Conservation (phyloP, 2,797 vertebrate genomes). For the Lophotriccus pileatus region DNA sequence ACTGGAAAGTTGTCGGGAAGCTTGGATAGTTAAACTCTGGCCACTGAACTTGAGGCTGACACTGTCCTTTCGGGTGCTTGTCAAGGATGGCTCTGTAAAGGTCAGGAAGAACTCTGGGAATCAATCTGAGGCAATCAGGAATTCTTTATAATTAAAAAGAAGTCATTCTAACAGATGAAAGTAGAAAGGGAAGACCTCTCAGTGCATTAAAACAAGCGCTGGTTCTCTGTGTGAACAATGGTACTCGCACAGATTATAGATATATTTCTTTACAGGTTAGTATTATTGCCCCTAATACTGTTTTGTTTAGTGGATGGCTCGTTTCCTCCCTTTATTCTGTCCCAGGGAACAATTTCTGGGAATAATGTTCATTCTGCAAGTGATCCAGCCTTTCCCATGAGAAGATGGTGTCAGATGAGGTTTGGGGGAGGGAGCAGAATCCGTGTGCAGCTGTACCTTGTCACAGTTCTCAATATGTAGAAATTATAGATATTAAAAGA, state of each 20-base stretch:
- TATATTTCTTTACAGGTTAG: background rate
- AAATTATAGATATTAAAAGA: background rate
- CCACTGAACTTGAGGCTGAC: background rate
- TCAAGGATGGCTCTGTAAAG: background rate
- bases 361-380: background rate
- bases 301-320: background rate
- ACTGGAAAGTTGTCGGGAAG: background rate
- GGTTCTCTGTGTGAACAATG: background rate
- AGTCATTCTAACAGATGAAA: background rate
- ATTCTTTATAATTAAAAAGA: background rate
- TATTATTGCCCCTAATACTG: background rate
- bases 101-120: background rate
- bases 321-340: background rate
- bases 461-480: background rate
- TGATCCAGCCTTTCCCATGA: background rate
- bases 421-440: background rate
- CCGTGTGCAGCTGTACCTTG: fast-evolving
- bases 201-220: background rate
- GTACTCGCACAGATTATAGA: background rate
- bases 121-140: background rate
- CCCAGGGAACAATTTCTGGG: background rate
- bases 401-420: background rate
- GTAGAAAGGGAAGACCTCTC: background rate
- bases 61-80: background rate
- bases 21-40: background rate